Evolutionary conservation across 2,797 vertebrate genomes (phyloP), one percentile per base, ranked within the genome.

Genomic region (Tangara arthus): DNA sequence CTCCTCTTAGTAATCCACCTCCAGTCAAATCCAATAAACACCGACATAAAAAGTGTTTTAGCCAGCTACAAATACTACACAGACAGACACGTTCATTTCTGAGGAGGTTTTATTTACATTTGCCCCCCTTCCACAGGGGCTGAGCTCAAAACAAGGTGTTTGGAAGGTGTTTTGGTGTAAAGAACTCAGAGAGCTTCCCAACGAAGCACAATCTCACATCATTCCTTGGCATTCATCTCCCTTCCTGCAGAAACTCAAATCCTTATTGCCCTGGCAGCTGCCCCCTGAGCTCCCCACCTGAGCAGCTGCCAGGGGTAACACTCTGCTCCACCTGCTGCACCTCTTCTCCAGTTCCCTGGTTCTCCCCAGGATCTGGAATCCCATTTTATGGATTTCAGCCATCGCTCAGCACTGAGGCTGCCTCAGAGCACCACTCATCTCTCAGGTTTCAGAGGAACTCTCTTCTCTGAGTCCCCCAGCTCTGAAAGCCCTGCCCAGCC

Each of bases 21-120:
- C 72, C 47, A 77, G 72, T 42, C 23, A 77, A 96, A 82, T 90
- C 89, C 69, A 86, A 82, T 21, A 64, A 91, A 82, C 73, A 90
- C 47, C 76, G 61, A 78, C 79, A 37, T 46, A 60, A 81, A 50
- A 86, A 92, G 69, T 81, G 76, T 83, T 94, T 89, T 75, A 90
- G 81, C 63, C 79, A 60, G 72, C 82, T 75, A 82, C 80, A 91
- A 85, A 91, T 30, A 26, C 52, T 44, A 30, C 79, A 71, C 69
- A 77, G 73, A 89, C 6, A 93, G 75, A 73, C 53, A 47, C 57
- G 53, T 78, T 42, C 30, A n/a, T 76, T 94, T 82, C 93, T 81
- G 76, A 76, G 66, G 32, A 52, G 56, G 12, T 79, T 90, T 44
- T 82, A 56, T 93, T 95, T 92, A 39, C 72, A 52, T 89, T n/a